Evolutionary conservation across 2,888 invertebrate species (phyloP).

Genomic region (Xylocampa areola): DNA sequence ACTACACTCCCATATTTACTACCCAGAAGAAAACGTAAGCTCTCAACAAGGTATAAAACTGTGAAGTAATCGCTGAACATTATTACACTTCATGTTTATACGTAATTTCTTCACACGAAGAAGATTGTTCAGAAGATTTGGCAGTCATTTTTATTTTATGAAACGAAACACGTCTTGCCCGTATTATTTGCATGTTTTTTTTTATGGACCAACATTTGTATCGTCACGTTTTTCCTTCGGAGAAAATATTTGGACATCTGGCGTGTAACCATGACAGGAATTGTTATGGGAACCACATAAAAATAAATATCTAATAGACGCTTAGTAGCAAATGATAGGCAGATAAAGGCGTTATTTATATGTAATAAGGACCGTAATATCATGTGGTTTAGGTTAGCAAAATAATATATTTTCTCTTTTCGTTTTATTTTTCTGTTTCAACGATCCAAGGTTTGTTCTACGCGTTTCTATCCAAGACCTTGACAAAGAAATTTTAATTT

Average conservation of each 20-base stretch:
- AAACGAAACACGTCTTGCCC: neutral
- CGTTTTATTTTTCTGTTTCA: too few species aligned
- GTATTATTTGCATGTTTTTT: constrained; percentile 6
- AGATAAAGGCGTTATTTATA: neutral
- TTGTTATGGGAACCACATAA: neutral
- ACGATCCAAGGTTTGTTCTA: neutral
- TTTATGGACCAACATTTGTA: neutral
- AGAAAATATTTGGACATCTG: neutral
- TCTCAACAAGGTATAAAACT: neutral
- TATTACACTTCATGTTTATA: neutral
- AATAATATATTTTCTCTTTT: too few species aligned
- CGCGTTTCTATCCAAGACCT: neutral
- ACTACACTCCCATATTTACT: neutral
- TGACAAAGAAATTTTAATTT: neutral
- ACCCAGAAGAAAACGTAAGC: neutral
- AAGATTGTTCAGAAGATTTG: neutral
- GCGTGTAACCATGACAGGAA: neutral
- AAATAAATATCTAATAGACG: neutral
- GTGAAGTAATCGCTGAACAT: neutral
- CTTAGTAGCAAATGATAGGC: neutral
- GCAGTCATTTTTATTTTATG: neutral
- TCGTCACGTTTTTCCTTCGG: neutral
- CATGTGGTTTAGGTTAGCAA: too few species aligned
- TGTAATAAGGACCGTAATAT: neutral
- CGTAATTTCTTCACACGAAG: neutral